Evolutionary conservation across 2,113 vertebrate species (phyloP), one percentile per base, ranked within the genome.

Genomic region (Porphyrio hochstetteri): DNA sequence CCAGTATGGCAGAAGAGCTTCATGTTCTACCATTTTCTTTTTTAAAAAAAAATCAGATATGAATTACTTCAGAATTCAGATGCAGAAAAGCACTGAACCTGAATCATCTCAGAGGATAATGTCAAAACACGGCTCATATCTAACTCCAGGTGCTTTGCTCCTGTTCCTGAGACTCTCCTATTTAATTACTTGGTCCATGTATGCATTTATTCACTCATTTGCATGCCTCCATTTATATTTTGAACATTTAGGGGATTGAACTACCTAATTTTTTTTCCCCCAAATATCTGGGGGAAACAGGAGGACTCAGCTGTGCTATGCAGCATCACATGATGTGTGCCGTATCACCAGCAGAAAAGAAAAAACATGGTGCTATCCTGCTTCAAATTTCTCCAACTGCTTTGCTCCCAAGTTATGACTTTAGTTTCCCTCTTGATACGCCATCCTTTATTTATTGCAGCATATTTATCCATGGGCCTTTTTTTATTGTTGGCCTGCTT

Each of bases 401-500:
- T 92, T 90, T 42, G 18, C 67, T 92, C 87, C 75, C 90, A 93
- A 96, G 86, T 95, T 97, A 92, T 90, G 93, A 97, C 95, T 97
- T 97, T 35, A 95, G 94, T 67, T 94, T 86, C 91, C 90, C 48
- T 94, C 88, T 77, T 78, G 93, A 96, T 82, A 92, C 91, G 93
- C 96, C 97, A 97, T 86, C 79, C 94, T 97, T 98, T 97, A 97
- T 98, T 98, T 98, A 98, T 96, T 97, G 96, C 59, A 92, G 94
- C 86, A 95, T 98, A 97, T 98, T 98, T 97, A 97, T 96, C 97
- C 38, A 0, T 87, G 79, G 38, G 3, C 33, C 65, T 61, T 84
- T 65, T 94, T 98, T 97, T 98, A 97, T 97, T 98, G 97, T 97
- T 97, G 96, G 92, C 94, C 97, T 97, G 95, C 94, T 98, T 97